phyloP scores from a whole-genome alignment of 2,797 vertebrate genomes.

The Schizothorax lantsangensis region DNA sequence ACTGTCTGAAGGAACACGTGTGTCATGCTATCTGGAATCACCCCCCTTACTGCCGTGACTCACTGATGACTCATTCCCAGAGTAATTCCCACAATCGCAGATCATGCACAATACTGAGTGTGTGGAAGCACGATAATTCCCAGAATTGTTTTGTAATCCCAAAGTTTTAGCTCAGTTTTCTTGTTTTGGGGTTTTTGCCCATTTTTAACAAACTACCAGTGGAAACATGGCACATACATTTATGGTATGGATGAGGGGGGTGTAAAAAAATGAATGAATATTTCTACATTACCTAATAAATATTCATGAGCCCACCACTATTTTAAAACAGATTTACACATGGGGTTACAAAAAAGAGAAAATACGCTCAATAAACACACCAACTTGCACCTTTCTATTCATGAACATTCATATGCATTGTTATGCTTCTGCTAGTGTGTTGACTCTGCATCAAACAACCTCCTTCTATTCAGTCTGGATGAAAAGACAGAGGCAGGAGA shows the following conservation, averaged over 20 bases:
- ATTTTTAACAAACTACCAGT: not conserved
- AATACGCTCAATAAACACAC: conserved; percentile 13
- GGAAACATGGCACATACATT: not conserved
- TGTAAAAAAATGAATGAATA: not conserved
- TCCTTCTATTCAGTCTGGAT: conserved; percentile 61
- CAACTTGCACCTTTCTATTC: not conserved
- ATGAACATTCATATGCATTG: conserved; percentile 32
- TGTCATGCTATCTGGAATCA: conserved; percentile 49
- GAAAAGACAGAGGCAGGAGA: conserved; percentile 53
- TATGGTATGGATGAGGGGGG: no score
- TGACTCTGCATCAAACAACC: conserved; percentile 61
- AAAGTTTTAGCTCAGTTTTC: not conserved
- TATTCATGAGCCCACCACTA: not conserved
- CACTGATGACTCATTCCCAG: conserved; percentile 50
- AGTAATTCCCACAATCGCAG: conserved; percentile 51
- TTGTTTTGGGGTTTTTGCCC: not conserved
- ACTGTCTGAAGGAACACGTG: conserved; percentile 37
- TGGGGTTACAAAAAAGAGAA: not conserved
- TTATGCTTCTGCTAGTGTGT: conserved; percentile 53
- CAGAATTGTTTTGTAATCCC: conserved; percentile 5
- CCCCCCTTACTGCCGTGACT: conserved; percentile 40
- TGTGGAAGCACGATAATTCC: conserved; percentile 25
- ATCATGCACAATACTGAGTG: conserved; percentile 5
- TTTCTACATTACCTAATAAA: not conserved
- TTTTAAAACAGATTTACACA: not conserved